These are phyloP conservation scores for Parus major DNA, from an alignment of 2,113 vertebrate genomes.

Conservation along the genomic window DNA sequence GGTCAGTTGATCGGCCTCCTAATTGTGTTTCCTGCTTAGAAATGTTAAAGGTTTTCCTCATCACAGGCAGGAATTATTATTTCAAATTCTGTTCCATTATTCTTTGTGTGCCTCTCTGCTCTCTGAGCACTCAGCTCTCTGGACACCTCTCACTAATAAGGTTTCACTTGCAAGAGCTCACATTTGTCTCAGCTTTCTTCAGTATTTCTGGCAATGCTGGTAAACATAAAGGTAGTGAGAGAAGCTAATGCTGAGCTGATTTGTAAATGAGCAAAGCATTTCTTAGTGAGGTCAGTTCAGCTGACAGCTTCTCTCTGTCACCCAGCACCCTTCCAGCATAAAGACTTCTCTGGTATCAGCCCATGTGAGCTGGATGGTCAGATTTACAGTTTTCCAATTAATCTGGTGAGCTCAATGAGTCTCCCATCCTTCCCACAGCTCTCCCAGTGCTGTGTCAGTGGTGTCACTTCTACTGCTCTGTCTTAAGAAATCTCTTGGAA, in stretches of 20 bases:
- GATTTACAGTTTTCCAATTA: slow-evolving; percentile 49
- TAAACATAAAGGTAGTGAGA: background rate
- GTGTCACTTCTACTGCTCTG: slow-evolving; percentile 36
- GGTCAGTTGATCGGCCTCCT: background rate
- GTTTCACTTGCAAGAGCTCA: background rate
- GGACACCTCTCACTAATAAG: background rate
- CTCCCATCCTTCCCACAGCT: slow-evolving; percentile 22
- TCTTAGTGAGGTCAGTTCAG: background rate
- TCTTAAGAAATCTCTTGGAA: slow-evolving; percentile 48
- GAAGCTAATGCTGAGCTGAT: background rate
- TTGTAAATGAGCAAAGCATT: background rate
- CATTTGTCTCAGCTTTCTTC: background rate
- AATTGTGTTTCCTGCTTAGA: background rate
- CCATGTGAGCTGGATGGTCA: slow-evolving; percentile 46
- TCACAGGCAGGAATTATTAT: background rate
- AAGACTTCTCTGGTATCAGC: slow-evolving; percentile 13
- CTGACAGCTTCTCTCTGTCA: background rate
- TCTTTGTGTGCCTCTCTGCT: background rate
- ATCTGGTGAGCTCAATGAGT: slow-evolving; percentile 22
- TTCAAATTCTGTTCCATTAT: background rate
- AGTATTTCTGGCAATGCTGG: background rate
- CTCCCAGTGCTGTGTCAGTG: background rate
- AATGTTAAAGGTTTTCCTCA: background rate
- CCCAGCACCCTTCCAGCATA: background rate
- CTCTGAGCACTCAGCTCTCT: background rate